These are phyloP conservation scores for Amiota mariae DNA, from an alignment of 2,888 invertebrate genomes.

Conservation along the genomic window DNA sequence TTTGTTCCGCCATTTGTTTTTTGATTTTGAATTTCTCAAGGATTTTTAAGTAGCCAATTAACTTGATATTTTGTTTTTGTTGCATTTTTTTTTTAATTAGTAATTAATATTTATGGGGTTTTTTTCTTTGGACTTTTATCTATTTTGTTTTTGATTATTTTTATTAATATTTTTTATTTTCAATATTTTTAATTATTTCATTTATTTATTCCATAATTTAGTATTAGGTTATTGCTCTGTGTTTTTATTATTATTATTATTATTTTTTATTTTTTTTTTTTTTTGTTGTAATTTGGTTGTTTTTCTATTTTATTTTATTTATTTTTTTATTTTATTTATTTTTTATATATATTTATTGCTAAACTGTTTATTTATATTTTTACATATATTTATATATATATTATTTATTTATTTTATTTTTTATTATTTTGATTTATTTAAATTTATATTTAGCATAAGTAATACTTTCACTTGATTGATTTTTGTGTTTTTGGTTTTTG, in stretches of 20 bases:
- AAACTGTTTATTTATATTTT: slow-evolving; percentile 11
- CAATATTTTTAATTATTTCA: slow-evolving; percentile 23
- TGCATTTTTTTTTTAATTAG: slow-evolving; percentile 1
- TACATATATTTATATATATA: slow-evolving; percentile 28
- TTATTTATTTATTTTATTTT: slow-evolving; percentile 31
- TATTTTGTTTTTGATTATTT: slow-evolving; percentile 9
- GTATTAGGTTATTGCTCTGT: slow-evolving; percentile 24
- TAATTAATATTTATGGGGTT: background rate
- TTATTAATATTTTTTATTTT: slow-evolving; percentile 5
- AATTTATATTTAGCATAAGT: slow-evolving; percentile 57
- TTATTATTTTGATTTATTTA: slow-evolving; percentile 30
- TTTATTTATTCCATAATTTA: slow-evolving; percentile 3
- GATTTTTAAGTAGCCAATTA: slow-evolving; percentile 18
- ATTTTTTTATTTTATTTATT: background rate
- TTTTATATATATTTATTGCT: background rate
- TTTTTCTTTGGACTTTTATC: slow-evolving; percentile 12
- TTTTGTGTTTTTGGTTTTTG: slow-evolving; percentile 57
- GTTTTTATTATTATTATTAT: too few species aligned
- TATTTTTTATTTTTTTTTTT: slow-evolving; percentile 31
- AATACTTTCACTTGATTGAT: slow-evolving; percentile 72
- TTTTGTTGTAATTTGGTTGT: background rate
- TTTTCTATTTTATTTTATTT: slow-evolving; percentile 1
- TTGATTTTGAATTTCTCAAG: slow-evolving; percentile 22
- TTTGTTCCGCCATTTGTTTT: slow-evolving; percentile 42
- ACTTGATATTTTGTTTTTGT: background rate